These are phyloP conservation scores for Columba janthina DNA, from an alignment of 2,113 vertebrate genomes.

Conservation along the genomic window DNA sequence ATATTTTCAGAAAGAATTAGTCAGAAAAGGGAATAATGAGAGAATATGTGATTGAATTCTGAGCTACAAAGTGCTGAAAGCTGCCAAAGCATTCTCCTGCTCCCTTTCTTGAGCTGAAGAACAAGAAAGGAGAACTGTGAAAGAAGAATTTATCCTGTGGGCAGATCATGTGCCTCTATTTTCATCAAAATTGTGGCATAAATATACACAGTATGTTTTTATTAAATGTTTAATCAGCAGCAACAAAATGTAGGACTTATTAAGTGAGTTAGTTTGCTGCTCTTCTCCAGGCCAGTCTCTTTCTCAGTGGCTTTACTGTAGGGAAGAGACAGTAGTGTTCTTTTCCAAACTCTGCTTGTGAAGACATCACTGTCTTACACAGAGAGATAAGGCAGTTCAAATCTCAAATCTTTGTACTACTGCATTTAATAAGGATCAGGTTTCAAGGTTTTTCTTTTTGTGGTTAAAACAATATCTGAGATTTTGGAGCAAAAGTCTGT, in stretches of 20 bases:
- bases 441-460: background rate
- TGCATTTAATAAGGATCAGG: background rate
- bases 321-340: background rate
- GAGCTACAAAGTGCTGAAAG: background rate
- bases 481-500: background rate
- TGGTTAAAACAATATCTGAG: background rate
- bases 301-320: background rate
- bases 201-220: background rate
- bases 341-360: background rate
- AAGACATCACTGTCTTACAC: background rate
- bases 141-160: background rate
- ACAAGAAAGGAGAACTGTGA: background rate
- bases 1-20: background rate
- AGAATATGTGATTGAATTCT: background rate
- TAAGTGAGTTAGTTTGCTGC: background rate
- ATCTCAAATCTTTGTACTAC: background rate
- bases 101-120: background rate
- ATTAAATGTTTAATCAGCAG: background rate
- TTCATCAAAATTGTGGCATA: background rate
- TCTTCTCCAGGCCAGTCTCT: background rate
- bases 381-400: fast-evolving
- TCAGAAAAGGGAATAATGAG: background rate
- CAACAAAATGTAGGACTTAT: background rate
- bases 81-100: background rate
- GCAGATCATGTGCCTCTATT: background rate